Base-by-base conservation (phyloP, 2,888 invertebrate species). In the Fragum fragum region DNA sequence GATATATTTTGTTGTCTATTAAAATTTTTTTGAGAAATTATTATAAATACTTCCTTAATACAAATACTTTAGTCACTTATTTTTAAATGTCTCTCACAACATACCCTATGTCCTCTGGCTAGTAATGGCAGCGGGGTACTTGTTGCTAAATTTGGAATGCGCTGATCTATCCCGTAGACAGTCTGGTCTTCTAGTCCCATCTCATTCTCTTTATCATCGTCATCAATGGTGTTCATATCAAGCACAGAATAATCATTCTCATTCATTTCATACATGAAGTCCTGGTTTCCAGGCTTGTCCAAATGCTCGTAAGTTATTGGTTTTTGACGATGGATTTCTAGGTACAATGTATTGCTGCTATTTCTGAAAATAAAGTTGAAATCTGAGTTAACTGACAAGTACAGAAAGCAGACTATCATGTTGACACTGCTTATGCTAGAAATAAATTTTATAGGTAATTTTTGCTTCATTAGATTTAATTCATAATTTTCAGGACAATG, bases 121-220 rank as follows among this genome's bases (percentile, higher is more conserved):
- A 90, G 82, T 42, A 89, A 84, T 9, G 90, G 90, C 21, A 91
- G 79, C 14, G 92, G 92, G 14, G 92, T 91, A 79, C 91, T 91
- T 70, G 91, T 90, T 9, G 90, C 86, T 18, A 89, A 79, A 32
- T 71, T 77, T 36, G 86, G 73, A 1, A 83, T 71, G 18, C 77
- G 75, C 21, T 81, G 79, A 68, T 87, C 85, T 23, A 81, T 79
- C 78, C 79, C 39, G 83, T 77, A 87, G 28, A 87, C 70, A 2
- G 87, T 84, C 29, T 89, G 87, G 47, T 89, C 88, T 52, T 88
- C 89, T 0, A 90, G 88, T 21, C 88, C 89, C 26, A 88, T 76
- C 52, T 83, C 83, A 57, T 90, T 90, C 71, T 90, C 89, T 52
- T 89, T 86, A 53, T 83, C 82, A 18, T 88, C 90, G 14, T 86